Percentiles rank a stretch among this genome's conserved stretches.
phyloP scores from a whole-genome alignment of 2,797 vertebrate species.

The Linurgus olivaceus region DNA sequence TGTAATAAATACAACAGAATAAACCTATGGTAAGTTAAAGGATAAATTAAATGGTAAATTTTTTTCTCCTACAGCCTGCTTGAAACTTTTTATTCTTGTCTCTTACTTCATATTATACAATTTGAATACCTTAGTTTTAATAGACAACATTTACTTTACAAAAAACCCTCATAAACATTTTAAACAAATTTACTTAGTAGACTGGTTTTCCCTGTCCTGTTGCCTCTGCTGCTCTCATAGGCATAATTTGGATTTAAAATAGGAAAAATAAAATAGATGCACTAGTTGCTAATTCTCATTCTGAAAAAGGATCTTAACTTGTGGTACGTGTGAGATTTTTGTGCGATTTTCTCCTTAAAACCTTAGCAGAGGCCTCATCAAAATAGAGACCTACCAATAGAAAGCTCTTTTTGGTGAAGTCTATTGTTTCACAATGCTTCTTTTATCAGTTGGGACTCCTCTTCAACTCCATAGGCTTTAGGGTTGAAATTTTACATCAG shows the following conservation, averaged over 20 bases:
- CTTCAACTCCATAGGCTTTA: not conserved
- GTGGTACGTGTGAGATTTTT: accelerated
- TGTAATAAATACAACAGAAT: not conserved
- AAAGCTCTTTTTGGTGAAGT: not conserved
- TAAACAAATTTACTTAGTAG: not conserved
- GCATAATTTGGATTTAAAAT: not conserved
- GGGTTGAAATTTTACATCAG: not conserved
- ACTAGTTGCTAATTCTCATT: not conserved
- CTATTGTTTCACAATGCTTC: accelerated
- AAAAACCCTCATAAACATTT: not conserved
- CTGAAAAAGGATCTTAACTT: not conserved
- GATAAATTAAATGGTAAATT: too few relatives aligned
- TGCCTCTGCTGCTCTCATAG: not conserved
- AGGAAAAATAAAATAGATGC: not conserved
- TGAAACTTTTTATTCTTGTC: not conserved
- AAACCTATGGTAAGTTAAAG: not conserved
- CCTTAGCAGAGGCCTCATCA: accelerated
- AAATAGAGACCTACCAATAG: not conserved
- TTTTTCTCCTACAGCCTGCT: not conserved
- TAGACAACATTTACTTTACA: not conserved
- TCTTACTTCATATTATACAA: not conserved
- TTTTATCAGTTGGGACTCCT: not conserved
- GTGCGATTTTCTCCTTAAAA: not conserved
- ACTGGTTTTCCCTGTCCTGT: not conserved
- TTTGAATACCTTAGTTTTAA: not conserved